These are phyloP conservation scores for Mobula birostris DNA, from an alignment of 2,113 vertebrate species.

Conservation along the genomic window DNA sequence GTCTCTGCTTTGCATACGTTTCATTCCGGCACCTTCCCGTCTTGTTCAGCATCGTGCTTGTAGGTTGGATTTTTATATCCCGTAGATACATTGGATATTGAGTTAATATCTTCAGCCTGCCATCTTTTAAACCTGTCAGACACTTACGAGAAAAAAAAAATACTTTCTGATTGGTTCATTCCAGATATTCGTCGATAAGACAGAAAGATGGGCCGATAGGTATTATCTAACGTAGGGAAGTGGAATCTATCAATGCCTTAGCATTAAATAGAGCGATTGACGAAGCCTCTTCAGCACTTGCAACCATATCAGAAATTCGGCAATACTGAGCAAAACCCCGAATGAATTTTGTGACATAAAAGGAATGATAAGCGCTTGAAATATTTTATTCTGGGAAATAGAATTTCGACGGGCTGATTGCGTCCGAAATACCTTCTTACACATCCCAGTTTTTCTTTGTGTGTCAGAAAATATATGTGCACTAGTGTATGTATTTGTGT, in stretches of 20 bases:
- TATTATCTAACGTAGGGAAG: too few species aligned
- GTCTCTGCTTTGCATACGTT: neutral
- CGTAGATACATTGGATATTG: too few species aligned
- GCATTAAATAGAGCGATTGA: neutral
- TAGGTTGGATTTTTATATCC: neutral
- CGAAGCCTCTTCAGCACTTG: neutral
- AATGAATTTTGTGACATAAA: neutral
- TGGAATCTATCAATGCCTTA: too few species aligned
- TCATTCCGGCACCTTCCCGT: neutral
- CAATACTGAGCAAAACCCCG: neutral
- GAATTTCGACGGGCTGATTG: too few species aligned
- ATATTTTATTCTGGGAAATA: too few species aligned
- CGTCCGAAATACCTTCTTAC: too few species aligned
- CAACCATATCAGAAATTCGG: neutral
- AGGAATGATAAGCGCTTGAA: neutral
- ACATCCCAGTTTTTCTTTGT: too few species aligned
- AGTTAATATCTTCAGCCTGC: fast-evolving
- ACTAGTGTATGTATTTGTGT: too few species aligned
- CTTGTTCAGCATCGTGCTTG: neutral
- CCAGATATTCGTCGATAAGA: neutral
- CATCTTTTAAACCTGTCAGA: neutral
- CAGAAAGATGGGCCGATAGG: too few species aligned
- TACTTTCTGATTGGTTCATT: neutral
- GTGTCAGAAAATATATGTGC: too few species aligned
- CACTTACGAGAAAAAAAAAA: neutral